phyloP scores from a whole-genome alignment of 2,113 vertebrate species.

The Cyphomyrus discorhynchus region DNA sequence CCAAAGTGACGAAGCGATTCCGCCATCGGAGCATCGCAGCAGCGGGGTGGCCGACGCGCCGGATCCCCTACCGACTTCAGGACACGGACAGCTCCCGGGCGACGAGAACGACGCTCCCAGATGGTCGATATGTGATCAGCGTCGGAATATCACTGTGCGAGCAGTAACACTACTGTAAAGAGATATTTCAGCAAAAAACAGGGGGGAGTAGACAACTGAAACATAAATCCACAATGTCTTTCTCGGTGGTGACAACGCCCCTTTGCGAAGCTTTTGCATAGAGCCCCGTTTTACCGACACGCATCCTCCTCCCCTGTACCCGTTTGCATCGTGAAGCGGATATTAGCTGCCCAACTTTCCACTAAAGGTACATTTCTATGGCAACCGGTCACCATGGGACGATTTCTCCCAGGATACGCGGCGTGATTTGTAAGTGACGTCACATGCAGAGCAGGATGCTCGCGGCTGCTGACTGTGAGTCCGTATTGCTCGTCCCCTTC shows the following conservation, averaged over 20 bases:
- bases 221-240: constrained; percentile 21
- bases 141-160: neutral
- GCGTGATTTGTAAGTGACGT: constrained; percentile 64
- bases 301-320: constrained; percentile 9
- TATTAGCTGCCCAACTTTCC: constrained; percentile 34
- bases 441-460: constrained; percentile 34
- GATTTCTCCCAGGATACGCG: constrained; percentile 70
- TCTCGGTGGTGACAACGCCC: constrained; percentile 24
- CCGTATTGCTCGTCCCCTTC: neutral
- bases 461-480: constrained; percentile 24
- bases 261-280: constrained; percentile 30
- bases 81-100: neutral
- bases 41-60: neutral
- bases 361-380: constrained; percentile 80
- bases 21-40: neutral
- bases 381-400: constrained; percentile 82
- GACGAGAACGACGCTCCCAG: neutral
- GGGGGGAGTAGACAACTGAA: neutral
- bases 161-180: neutral
- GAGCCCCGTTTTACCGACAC: constrained; percentile 21
- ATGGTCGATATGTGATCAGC: neutral
- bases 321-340: neutral
- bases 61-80: neutral
- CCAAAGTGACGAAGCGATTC: neutral
- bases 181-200: neutral